These are phyloP conservation scores for Ailurus styani DNA, from an alignment of 2,113 vertebrate genomes.

Conservation along the genomic window DNA sequence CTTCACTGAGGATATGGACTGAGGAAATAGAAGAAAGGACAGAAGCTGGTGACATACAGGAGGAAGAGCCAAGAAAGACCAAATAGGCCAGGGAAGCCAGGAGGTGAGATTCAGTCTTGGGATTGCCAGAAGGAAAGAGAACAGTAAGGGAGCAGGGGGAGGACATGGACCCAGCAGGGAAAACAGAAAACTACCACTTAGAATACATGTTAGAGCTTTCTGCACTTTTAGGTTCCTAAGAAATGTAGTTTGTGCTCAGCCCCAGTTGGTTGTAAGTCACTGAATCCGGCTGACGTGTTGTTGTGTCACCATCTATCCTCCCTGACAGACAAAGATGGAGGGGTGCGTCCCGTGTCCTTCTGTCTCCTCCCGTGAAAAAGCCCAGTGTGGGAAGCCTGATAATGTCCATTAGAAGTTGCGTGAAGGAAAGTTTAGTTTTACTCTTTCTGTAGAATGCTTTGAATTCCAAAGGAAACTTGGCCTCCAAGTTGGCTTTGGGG, in stretches of 20 bases:
- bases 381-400: not conserved
- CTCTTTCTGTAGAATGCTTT: not conserved
- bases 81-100: not conserved
- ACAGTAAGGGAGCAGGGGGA: not conserved
- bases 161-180: fast-evolving
- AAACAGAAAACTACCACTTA: not conserved
- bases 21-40: not conserved
- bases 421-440: not conserved
- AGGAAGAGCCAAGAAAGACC: not conserved
- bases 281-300: not conserved
- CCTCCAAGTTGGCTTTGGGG: not conserved
- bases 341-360: not conserved
- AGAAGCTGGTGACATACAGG: not conserved
- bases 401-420: fast-evolving
- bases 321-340: not conserved
- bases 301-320: not conserved
- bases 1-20: not conserved
- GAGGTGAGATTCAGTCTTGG: not conserved
- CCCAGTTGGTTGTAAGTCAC: not conserved
- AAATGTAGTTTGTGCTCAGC: fast-evolving
- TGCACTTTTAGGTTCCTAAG: not conserved
- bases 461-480: not conserved
- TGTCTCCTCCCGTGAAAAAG: not conserved
- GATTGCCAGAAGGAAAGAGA: not conserved
- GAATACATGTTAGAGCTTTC: not conserved